A percentile compares a stretch with the other conserved stretches of the same genome.
Evolutionary conservation across 2,113 vertebrate genomes (phyloP).

Genomic region (Tragelaphus imberbis): DNA sequence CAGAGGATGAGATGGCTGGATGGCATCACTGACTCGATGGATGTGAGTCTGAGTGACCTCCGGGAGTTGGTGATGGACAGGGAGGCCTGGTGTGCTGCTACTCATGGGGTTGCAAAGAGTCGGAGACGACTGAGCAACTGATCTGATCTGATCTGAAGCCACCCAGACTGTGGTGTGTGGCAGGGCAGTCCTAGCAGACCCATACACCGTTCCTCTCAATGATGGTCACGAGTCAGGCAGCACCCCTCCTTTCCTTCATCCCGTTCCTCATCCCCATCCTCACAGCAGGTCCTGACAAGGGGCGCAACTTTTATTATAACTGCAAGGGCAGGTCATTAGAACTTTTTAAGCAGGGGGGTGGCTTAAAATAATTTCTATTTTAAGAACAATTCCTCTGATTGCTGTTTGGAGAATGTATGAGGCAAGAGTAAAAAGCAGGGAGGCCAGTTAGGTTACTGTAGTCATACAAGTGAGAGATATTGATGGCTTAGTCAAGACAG

Average conservation of each 20-base stretch:
- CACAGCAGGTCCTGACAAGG: neutral
- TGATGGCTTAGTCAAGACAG: neutral
- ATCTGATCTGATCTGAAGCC: too few relatives aligned
- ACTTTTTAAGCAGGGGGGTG: neutral
- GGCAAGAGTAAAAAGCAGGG: neutral
- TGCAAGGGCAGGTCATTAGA: neutral
- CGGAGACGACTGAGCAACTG: too few relatives aligned
- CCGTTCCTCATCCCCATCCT: fast-evolving
- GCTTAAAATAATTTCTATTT: neutral
- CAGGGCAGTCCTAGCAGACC: neutral
- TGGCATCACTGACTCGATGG: too few relatives aligned
- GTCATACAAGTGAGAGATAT: neutral
- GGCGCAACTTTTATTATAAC: neutral
- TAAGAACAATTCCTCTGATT: neutral
- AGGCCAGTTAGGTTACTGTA: neutral
- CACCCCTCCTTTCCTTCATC: neutral
- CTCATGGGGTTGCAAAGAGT: too few relatives aligned
- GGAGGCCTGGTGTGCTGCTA: too few relatives aligned
- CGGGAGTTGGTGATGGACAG: too few relatives aligned
- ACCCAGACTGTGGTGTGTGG: neutral
- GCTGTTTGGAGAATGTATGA: neutral
- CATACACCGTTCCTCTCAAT: neutral
- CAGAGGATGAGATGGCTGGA: too few relatives aligned
- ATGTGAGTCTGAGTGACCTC: too few relatives aligned
- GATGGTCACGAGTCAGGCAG: neutral